Evolutionary conservation across 2,888 invertebrate genomes (phyloP), one percentile per base, ranked within the genome.

Genomic region (Anticlea derivata): DNA sequence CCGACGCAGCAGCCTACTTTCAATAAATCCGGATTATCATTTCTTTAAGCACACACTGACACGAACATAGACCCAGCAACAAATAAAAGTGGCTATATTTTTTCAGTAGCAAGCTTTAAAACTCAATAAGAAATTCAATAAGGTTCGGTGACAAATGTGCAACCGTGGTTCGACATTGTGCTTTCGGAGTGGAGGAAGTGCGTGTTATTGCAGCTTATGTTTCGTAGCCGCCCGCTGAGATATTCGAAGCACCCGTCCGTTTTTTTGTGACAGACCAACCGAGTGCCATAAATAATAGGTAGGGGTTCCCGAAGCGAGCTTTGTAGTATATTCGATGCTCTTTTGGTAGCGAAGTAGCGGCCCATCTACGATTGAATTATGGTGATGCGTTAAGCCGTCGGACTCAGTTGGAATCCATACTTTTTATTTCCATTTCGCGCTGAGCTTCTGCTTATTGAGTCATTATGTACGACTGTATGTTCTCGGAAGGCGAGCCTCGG

Each of bases 231-330:
- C 90, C 90, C 80, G 90, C 89, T 89, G 89, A 86, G 90, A 83
- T 82, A 83, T 84, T 83, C 83, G 84, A 80, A 70, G 85, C 87
- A 88, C 83, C 86, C 88, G 89, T 83, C 84, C 82, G 76, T 89
- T 90, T 90, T n/a, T 90, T 90, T 89, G 86, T 88, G 87, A 88
- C 87, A 88, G 87, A 86, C 87, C 85, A 85, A 89, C 85, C 80
- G 83, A 86, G 78, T 83, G 87, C 87, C 88, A 90, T 90, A 90
- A 90, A 90, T 90, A 90, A 90, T 89, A 90, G 87, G 86, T 83
- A 86, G 86, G 89, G 88, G 86, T 83, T 80, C 85, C 81, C 76
- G 79, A 79, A 78, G 80, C 76, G 78, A 78, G 85, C 86, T 83
- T 88, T 86, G 88, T 89, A 85, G 87, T 88, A 88, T 89, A 89